These are phyloP conservation scores for Pachyramphus minor DNA, from an alignment of 2,113 vertebrate genomes.

Conservation along the genomic window DNA sequence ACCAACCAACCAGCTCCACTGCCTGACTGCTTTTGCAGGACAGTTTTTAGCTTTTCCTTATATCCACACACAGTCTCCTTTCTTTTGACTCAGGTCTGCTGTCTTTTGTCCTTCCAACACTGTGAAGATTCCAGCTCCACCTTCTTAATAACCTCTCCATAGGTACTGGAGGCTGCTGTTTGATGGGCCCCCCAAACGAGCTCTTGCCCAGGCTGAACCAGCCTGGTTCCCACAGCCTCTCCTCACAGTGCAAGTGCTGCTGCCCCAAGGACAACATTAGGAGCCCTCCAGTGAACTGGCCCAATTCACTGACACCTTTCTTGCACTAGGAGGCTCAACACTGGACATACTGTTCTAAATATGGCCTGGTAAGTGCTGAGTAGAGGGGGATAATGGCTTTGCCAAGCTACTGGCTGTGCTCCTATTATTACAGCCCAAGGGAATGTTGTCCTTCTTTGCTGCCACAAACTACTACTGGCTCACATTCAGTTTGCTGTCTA, in stretches of 20 bases:
- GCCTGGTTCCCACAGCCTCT: background rate
- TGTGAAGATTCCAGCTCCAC: background rate
- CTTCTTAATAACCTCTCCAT: background rate
- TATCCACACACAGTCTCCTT: background rate
- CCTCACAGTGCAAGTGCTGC: background rate
- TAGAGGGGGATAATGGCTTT: background rate
- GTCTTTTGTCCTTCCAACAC: background rate
- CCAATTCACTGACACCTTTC: background rate
- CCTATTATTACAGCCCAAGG: background rate
- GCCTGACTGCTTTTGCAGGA: background rate
- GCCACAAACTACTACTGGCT: background rate
- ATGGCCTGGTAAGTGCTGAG: background rate
- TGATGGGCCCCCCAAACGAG: background rate
- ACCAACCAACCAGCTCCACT: background rate
- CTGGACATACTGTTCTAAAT: background rate
- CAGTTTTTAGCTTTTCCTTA: background rate
- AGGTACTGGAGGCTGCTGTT: background rate
- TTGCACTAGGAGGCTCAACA: background rate
- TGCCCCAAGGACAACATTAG: rapidly evolving
- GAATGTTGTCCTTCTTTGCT: background rate
- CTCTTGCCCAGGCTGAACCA: background rate
- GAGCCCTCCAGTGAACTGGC: background rate
- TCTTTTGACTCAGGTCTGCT: background rate
- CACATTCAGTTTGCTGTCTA: background rate
- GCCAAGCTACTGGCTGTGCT: background rate